Evolutionary conservation across 1,140 invertebrate species (phyloP).

Genomic region (Daktulosphaira vitifoliae): DNA sequence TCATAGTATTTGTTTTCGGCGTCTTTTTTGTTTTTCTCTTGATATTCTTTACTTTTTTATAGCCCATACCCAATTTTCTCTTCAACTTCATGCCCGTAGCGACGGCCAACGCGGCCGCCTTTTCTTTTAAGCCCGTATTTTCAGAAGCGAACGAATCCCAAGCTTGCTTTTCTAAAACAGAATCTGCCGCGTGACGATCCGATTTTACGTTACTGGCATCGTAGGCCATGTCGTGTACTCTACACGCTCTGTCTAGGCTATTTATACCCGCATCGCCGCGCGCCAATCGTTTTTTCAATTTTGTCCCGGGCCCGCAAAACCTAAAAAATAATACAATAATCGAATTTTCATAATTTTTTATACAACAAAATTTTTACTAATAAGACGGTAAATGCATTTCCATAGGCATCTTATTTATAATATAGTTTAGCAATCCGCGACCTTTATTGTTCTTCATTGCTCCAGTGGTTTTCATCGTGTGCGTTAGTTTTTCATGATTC

Average conservation of each 20-base stretch:
- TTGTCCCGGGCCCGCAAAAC: conserved; percentile 46
- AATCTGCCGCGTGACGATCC: conserved; percentile 43
- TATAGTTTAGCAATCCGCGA: conserved; percentile 40
- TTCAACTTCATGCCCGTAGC: conserved; percentile 42
- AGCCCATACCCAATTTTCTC: conserved; percentile 39
- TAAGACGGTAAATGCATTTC: conserved; percentile 44
- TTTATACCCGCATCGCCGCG: conserved; percentile 42
- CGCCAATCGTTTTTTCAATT: conserved; percentile 42
- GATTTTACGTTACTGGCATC: conserved; percentile 40
- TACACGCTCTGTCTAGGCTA: conserved; percentile 44
- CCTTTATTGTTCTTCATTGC: background rate
- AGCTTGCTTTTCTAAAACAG: conserved; percentile 42
- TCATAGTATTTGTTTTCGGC: background rate
- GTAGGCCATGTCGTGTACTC: conserved; percentile 46
- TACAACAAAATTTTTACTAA: background rate
- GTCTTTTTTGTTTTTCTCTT: too few species aligned
- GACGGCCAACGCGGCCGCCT: conserved; percentile 39
- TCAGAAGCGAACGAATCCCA: conserved; percentile 42
- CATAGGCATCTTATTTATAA: conserved; percentile 44
- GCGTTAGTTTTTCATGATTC: background rate
- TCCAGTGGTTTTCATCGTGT: background rate
- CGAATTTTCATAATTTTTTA: conserved; percentile 34
- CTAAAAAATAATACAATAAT: conserved; percentile 37
- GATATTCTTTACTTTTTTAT: background rate
- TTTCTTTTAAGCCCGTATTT: conserved; percentile 42